These are phyloP conservation scores for Symphodus melops DNA, from an alignment of 2,113 vertebrate genomes.

Conservation along the genomic window DNA sequence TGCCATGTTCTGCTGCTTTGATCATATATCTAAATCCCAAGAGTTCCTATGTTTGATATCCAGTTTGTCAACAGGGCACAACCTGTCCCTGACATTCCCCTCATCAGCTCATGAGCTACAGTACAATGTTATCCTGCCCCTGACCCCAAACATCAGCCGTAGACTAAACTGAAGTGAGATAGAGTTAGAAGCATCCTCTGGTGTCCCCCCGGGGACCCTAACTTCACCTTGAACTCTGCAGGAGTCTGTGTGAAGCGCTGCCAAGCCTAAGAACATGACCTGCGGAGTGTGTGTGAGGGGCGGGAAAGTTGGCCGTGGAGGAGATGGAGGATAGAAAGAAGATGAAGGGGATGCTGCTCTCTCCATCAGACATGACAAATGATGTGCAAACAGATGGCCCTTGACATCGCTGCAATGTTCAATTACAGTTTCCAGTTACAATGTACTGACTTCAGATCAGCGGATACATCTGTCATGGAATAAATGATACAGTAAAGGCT, in stretches of 20 bases:
- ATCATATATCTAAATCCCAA: background rate
- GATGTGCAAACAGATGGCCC: constrained; percentile 76
- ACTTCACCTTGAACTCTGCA: constrained; percentile 73
- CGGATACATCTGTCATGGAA: constrained; percentile 16
- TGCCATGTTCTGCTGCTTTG: background rate
- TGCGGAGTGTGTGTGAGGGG: constrained; percentile 32
- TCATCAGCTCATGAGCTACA: constrained; percentile 51
- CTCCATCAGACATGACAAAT: constrained; percentile 74
- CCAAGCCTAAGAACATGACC: constrained; percentile 83
- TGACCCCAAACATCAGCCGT: constrained; percentile 79
- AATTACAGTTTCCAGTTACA: constrained; percentile 61
- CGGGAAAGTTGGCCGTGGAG: background rate
- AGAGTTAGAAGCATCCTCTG: constrained; percentile 55
- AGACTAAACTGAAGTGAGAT: constrained; percentile 82
- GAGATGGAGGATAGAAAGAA: constrained; percentile 29
- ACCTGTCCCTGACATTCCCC: constrained; percentile 53
- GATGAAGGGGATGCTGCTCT: constrained; percentile 62
- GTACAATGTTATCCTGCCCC: constrained; percentile 28
- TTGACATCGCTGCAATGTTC: constrained; percentile 57
- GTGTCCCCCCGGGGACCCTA: constrained; percentile 51
- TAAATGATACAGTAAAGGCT: too few species aligned
- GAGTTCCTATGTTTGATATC: constrained; percentile 1
- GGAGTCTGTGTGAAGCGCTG: constrained; percentile 73
- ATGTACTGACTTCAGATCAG: constrained; percentile 38
- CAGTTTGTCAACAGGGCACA: constrained; percentile 35